phyloP scores from a whole-genome alignment of 1,140 invertebrate genomes.

The Holotrichia oblita region DNA sequence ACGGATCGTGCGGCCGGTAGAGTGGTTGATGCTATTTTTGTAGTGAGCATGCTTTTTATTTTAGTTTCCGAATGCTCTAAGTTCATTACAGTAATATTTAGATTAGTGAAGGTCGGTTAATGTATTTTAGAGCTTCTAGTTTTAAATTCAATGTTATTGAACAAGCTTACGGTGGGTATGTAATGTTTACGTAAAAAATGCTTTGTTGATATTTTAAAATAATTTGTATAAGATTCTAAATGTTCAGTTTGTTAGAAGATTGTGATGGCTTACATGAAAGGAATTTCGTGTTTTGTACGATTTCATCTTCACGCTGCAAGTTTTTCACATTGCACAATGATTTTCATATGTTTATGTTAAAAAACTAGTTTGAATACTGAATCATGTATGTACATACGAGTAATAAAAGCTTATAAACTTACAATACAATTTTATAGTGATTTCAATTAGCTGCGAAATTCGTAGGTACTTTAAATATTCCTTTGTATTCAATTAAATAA shows the following conservation, averaged over 20 bases:
- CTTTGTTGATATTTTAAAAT: background rate
- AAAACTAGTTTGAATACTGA: too few species aligned
- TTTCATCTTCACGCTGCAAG: too few species aligned
- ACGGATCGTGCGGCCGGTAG: background rate
- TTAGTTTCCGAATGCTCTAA: slow-evolving; percentile 14
- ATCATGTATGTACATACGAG: too few species aligned
- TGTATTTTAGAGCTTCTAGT: slow-evolving; percentile 7
- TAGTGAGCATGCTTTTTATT: background rate
- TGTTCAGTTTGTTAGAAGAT: background rate
- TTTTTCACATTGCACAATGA: too few species aligned
- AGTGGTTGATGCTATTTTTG: slow-evolving; percentile 17
- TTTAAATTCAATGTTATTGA: background rate
- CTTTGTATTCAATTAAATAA: too few species aligned
- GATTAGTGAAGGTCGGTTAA: slow-evolving; percentile 14
- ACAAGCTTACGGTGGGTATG: background rate
- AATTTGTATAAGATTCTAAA: background rate
- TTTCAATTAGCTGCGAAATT: too few species aligned
- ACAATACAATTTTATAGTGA: too few species aligned
- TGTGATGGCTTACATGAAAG: too few species aligned
- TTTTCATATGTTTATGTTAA: too few species aligned
- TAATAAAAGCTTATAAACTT: too few species aligned
- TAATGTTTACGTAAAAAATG: background rate
- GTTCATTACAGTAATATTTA: slow-evolving; percentile 24
- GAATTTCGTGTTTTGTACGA: too few species aligned
- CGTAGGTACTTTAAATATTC: too few species aligned